These are phyloP conservation scores for Ceratotherium simum DNA, from an alignment of 2,113 vertebrate species.

Conservation along the genomic window DNA sequence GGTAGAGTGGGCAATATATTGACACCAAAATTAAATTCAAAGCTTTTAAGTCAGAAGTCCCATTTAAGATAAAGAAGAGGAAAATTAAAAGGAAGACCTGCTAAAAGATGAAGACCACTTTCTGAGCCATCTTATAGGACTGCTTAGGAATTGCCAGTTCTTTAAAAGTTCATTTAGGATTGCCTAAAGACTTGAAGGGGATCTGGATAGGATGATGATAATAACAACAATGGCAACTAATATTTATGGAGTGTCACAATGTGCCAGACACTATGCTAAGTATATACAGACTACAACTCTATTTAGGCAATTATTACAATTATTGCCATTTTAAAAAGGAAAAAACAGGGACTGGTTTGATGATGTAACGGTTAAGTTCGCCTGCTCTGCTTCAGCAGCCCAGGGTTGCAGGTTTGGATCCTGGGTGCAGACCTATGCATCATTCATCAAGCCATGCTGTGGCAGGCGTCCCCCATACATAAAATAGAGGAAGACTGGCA, in stretches of 20 bases:
- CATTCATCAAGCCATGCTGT: too few species aligned
- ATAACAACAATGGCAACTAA: not conserved
- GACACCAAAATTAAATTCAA: not conserved
- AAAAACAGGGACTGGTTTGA: not conserved
- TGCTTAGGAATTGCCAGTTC: not conserved
- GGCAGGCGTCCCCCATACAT: too few species aligned
- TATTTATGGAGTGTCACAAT: not conserved
- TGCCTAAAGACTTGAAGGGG: not conserved
- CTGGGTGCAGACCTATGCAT: too few species aligned
- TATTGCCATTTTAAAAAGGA: not conserved
- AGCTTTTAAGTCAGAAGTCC: not conserved
- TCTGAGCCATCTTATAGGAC: not conserved
- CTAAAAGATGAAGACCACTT: not conserved
- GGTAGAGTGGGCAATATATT: not conserved
- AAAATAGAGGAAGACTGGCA: too few species aligned
- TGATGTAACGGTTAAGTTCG: too few species aligned
- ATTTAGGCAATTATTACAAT: not conserved
- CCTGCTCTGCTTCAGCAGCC: too few species aligned
- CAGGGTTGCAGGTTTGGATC: too few species aligned
- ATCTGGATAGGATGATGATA: not conserved
- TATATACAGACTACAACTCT: not conserved
- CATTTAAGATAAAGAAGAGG: slow-evolving; percentile 17
- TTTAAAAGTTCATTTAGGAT: slow-evolving; percentile 26
- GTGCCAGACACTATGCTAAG: not conserved
- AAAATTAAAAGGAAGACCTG: not conserved